Conservation (phyloP, 2,888 invertebrate genomes). For the Saturnia japonica region DNA sequence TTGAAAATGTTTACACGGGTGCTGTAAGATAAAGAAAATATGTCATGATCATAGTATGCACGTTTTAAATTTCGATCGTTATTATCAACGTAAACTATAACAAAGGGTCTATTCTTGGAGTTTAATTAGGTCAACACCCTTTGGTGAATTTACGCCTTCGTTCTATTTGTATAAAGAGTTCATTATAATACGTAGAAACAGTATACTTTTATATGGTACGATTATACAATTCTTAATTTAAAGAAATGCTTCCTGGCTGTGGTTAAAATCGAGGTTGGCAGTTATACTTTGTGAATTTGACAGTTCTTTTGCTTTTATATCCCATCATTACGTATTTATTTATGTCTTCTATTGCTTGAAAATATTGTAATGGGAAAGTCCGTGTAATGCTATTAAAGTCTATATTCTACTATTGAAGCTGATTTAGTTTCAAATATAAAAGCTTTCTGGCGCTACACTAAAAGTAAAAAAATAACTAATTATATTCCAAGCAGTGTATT, state of each 20-base stretch:
- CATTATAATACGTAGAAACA: neutral
- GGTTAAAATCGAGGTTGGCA: neutral
- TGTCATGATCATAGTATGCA: slow-evolving; percentile 11
- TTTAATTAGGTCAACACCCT: slow-evolving; percentile 1
- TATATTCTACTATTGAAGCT: no score
- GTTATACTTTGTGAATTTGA: neutral
- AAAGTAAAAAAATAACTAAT: no score
- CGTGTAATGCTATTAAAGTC: no score
- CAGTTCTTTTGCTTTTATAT: no score
- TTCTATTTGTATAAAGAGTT: neutral
- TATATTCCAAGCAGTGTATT: no score
- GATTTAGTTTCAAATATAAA: no score
- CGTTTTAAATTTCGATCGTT: slow-evolving; percentile 4
- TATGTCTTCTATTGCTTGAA: neutral
- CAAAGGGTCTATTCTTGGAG: slow-evolving; percentile 6
- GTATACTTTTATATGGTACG: neutral
- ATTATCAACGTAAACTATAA: slow-evolving; percentile 7
- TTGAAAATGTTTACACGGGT: slow-evolving; percentile 8
- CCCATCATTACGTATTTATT: no score
- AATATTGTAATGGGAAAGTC: neutral
- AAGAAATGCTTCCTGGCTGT: neutral
- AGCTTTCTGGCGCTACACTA: no score
- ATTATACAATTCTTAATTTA: neutral
- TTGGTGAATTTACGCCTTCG: slow-evolving; percentile 7
- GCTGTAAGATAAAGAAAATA: slow-evolving; percentile 18